Evolutionary conservation across 2,888 invertebrate genomes (phyloP), one percentile per base, ranked within the genome.

Genomic region (Phymatocera aterrima): DNA sequence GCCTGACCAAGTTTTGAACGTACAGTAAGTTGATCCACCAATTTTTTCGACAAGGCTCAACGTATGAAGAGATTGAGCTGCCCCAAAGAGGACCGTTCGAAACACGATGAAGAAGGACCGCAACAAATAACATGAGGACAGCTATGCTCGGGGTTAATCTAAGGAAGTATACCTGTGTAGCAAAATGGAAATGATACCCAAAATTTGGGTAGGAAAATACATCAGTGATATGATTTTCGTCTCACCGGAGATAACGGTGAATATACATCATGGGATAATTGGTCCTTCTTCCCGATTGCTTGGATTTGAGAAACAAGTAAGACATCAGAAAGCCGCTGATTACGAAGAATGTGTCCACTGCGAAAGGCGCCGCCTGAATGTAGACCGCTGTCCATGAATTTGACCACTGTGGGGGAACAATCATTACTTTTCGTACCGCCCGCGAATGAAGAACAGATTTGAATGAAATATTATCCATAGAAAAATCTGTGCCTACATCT

Each of bases 1-100:
- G 92, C 1, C 94, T 93, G 82, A 94, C 94, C 82, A 94, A 93
- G 85, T 95, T 95, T 87, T 95, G 95, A 37, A 94, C 90, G 83
- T 94, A 94, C 1, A 95, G 90, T 34, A 95, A 83, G 87, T 94
- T 95, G 86, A 93, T 93, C 95, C 95, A 95, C 91, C 94, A 93
- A 83, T 93, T 92, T 74, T 92, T 91, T 82, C 93, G 93, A 85
- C 95, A 95, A 21, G 10, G n/a, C 6, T 64, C 37, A 64, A 64
- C 51, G n/a, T n/a, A n/a, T n/a, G 4, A 94, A 89, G 64, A 93
- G 92, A 0, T 94, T 93, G 84, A 94, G 94, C 83, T 92, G 92
- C 31, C 93, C 95, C 95, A 95, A 86, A 94, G 92, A 0, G 95
- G 95, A 0, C 95, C 95, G 0, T 91, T 89, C 8, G 94, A 94